Evolutionary conservation across 1,140 invertebrate genomes (phyloP), one percentile per base, ranked within the genome.

Genomic region (Acromyrmex charruanus): DNA sequence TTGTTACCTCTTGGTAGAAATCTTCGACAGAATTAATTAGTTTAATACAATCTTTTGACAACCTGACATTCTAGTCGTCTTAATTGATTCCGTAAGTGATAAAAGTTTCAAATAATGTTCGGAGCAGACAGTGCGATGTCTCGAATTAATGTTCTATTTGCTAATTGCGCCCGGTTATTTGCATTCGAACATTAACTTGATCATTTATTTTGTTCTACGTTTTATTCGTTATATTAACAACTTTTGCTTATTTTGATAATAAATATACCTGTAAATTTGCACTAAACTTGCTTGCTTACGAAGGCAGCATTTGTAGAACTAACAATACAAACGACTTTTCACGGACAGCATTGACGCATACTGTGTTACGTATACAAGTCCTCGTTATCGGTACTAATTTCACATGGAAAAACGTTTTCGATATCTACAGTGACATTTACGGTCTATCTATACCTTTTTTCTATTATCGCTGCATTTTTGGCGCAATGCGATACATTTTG

Each of bases 381-480:
- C 16, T 44, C 10, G 69, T 84, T 84, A 75, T 84, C 80, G 18
- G 16, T 12, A 12, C 51, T 75, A 84, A 84, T 84, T 84, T 51
- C 14, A 58, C 5, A 63, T 74, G n/a, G 39, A 61, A 75, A 82
- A 35, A 75, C 16, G 2, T 0, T 84, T 2, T 69, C 12, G 21
- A 44, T 31, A 10, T 10, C 58, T 18, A 25, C 6, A 16, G 49
- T 49, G 25, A 63, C n/a, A 75, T 18, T 81, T 49, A 61, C 21
- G 5, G 25, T 10, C 2, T 12, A 18, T 10, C 12, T 28, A 28
- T 9, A 35, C 31, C 12, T 21, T 68, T 0, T 1, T 59, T 72
- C 12, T 31, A 16, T 72, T 72, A 82, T 72, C 31, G 12, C 9
- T 35, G 31, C 7, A 72, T 72, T 59, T 51, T 82, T 10, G 25